These are phyloP conservation scores for Drosophila picticornis DNA, from an alignment of 2,888 invertebrate species.

Conservation along the genomic window DNA sequence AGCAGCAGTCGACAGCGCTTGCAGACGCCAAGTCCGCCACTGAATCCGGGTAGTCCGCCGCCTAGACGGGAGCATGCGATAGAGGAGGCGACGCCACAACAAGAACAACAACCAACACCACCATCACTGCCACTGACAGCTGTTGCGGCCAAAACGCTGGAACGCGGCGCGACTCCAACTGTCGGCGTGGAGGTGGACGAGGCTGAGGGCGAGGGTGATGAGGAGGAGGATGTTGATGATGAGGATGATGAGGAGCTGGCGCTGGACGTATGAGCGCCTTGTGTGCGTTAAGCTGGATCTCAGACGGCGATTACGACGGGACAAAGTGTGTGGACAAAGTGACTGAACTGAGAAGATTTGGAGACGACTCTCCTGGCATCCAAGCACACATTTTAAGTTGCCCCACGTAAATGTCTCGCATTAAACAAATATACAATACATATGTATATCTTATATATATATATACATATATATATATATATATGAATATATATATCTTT, in stretches of 20 bases:
- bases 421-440: slow-evolving; percentile 42
- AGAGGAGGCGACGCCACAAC: slow-evolving; percentile 37
- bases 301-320: slow-evolving; percentile 42
- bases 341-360: slow-evolving; percentile 26
- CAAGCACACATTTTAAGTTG: slow-evolving; percentile 15
- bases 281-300: slow-evolving; percentile 58
- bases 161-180: slow-evolving; percentile 2
- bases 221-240: slow-evolving; percentile 23
- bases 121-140: neutral
- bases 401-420: slow-evolving; percentile 36
- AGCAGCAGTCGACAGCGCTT: slow-evolving; percentile 70
- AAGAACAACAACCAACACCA: neutral
- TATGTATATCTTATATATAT: slow-evolving; percentile 14
- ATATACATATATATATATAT: slow-evolving; percentile 11
- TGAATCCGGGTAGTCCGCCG: slow-evolving; percentile 85
- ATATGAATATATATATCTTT: neutral
- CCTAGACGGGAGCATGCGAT: slow-evolving; percentile 56
- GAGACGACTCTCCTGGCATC: slow-evolving; percentile 6
- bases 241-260: slow-evolving; percentile 49
- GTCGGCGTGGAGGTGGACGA: slow-evolving; percentile 4
- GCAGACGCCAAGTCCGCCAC: slow-evolving; percentile 83
- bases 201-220: neutral
- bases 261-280: slow-evolving; percentile 57
- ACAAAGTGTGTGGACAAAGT: slow-evolving; percentile 15
- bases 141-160: slow-evolving; percentile 23